A percentile compares a stretch with the other conserved stretches of the same genome.
Evolutionary conservation across 1,140 invertebrate species (phyloP).

Genomic region (Hydropsyche tenuis): DNA sequence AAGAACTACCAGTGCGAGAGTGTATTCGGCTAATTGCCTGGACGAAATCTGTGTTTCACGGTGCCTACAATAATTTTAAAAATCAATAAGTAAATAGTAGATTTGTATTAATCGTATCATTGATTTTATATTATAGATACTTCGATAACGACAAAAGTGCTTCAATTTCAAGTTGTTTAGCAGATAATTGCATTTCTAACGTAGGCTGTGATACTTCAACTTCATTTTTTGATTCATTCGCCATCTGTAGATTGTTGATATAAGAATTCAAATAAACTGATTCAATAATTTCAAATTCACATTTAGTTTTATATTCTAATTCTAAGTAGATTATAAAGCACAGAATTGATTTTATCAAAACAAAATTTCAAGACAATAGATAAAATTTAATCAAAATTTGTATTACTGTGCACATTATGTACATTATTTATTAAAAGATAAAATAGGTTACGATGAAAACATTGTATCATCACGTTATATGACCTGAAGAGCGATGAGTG

Average conservation of each 20-base stretch:
- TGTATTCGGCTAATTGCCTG: slow-evolving; percentile 75
- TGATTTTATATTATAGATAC: slow-evolving; percentile 55
- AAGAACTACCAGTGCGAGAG: slow-evolving; percentile 75
- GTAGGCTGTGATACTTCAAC: slow-evolving; percentile 60
- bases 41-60: slow-evolving; percentile 76
- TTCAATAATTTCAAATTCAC: too few species aligned
- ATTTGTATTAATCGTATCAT: too few species aligned
- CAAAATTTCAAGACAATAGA: too few species aligned
- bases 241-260: slow-evolving; percentile 52
- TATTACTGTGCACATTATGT: too few species aligned
- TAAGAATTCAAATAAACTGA: too few species aligned
- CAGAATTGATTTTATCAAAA: too few species aligned
- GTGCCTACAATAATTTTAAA: slow-evolving; percentile 60
- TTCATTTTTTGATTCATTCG: slow-evolving; percentile 63
- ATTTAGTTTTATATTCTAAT: too few species aligned
- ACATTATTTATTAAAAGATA: too few species aligned
- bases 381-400: too few species aligned
- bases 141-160: slow-evolving; percentile 80
- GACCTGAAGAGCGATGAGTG: slow-evolving; percentile 70
- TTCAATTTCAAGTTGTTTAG: slow-evolving; percentile 84
- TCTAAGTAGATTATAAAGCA: too few species aligned
- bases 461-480: slow-evolving; percentile 11
- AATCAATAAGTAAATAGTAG: neutral
- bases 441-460: neutral
- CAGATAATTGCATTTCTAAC: slow-evolving; percentile 77